These are phyloP conservation scores for Actinernus sp. DNA, from an alignment of 92 coral and sea anemone species.

Conservation along the genomic window DNA sequence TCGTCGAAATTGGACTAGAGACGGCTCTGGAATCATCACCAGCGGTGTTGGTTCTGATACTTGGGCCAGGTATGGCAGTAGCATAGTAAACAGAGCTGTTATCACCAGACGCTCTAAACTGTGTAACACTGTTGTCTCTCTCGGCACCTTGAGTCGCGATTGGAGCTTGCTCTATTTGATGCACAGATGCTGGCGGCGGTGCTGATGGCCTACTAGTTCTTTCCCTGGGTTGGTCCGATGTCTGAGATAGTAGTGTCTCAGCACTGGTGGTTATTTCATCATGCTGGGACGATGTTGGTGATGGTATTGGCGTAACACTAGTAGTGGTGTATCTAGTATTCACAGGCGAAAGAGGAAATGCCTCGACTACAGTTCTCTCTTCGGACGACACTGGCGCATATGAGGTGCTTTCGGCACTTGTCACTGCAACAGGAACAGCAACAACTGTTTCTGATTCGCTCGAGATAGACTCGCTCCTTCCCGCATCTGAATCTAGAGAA, in stretches of 20 bases:
- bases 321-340: slow-evolving; percentile 5
- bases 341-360: slow-evolving; percentile 20
- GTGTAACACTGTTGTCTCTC: too few species aligned
- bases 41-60: neutral
- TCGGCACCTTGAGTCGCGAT: too few species aligned
- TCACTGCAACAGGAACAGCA: slow-evolving; percentile 34
- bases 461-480: slow-evolving; percentile 1
- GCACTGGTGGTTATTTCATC: too few species aligned
- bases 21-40: slow-evolving; percentile 9
- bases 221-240: neutral
- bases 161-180: neutral
- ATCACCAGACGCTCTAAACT: too few species aligned
- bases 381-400: neutral
- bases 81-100: neutral
- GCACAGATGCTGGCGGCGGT: neutral
- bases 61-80: neutral
- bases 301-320: slow-evolving; percentile 34
- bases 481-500: slow-evolving; percentile 16
- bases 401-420: slow-evolving; percentile 7
- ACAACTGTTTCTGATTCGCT: slow-evolving; percentile 23
- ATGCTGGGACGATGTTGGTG: slow-evolving; percentile 15
- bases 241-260: neutral
- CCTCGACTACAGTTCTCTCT: slow-evolving; percentile 14
- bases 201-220: slow-evolving; percentile 1
- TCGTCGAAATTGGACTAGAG: slow-evolving; percentile 7